A percentile compares a stretch with the other conserved stretches of the same genome.
These are phyloP conservation scores for Cataglyphis albicans DNA, from an alignment of 2,888 invertebrate species.

Conservation along the genomic window DNA sequence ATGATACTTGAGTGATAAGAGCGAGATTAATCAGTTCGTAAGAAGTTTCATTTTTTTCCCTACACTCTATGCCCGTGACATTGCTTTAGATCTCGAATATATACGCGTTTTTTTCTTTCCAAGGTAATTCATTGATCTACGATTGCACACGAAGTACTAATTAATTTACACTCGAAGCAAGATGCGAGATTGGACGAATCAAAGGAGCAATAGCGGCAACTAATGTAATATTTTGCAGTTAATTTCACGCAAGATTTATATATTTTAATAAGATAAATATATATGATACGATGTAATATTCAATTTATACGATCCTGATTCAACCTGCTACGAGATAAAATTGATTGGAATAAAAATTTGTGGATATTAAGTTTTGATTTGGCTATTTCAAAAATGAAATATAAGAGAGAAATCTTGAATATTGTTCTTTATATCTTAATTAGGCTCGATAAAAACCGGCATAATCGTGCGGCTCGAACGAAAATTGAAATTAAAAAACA, in stretches of 20 bases:
- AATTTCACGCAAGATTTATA: background rate
- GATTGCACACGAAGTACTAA: background rate
- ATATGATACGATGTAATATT: background rate
- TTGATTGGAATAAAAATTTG: background rate
- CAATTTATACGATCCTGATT: background rate
- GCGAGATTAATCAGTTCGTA: background rate
- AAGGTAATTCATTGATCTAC: background rate
- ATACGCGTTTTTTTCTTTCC: background rate
- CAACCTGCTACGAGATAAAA: background rate
- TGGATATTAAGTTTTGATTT: background rate
- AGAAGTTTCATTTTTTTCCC: background rate
- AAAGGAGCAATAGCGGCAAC: background rate
- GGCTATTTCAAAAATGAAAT: background rate
- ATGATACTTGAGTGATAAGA: background rate
- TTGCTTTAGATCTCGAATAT: background rate
- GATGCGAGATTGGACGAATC: background rate
- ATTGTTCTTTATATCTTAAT: background rate
- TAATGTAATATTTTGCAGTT: background rate
- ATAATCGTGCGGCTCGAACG: too few species aligned
- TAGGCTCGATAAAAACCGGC: background rate
- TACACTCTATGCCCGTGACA: background rate
- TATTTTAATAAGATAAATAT: background rate
- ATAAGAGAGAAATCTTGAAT: background rate
- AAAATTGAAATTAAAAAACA: background rate
- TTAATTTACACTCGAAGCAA: background rate